Evolutionary conservation across 2,888 invertebrate genomes (phyloP).

Genomic region (Heliconius aoede): DNA sequence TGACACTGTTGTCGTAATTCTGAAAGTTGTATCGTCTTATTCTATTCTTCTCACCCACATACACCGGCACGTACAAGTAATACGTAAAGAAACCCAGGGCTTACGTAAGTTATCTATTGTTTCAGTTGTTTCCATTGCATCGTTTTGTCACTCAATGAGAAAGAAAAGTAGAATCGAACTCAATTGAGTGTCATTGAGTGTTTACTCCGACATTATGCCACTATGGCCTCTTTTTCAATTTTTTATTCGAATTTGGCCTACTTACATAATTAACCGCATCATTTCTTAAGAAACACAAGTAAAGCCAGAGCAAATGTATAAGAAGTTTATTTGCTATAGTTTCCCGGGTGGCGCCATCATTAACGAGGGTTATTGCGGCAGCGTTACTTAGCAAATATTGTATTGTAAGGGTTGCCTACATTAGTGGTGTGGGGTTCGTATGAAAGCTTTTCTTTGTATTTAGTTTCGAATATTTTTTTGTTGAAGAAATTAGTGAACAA

Average conservation of each 20-base stretch:
- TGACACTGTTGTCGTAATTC: constrained; percentile 5
- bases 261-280: no score
- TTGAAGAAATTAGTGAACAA: neutral
- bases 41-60: neutral
- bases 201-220: no score
- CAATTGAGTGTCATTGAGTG: no score
- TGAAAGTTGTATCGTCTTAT: neutral
- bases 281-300: neutral
- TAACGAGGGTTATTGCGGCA: constrained; percentile 25
- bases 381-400: constrained; percentile 24
- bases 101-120: no score
- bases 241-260: no score
- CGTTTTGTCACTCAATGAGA: no score
- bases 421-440: neutral
- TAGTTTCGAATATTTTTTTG: neutral
- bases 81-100: no score
- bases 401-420: neutral
- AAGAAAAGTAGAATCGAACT: no score
- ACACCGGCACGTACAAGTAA: no score
- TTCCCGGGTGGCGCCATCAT: constrained; percentile 16
- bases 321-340: constrained; percentile 27
- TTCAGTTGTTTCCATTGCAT: neutral
- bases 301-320: neutral
- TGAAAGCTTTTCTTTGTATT: constrained; percentile 11
- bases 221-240: no score